phyloP scores from a whole-genome alignment of 2,113 vertebrate species.

The Ochotona curzoniae region DNA sequence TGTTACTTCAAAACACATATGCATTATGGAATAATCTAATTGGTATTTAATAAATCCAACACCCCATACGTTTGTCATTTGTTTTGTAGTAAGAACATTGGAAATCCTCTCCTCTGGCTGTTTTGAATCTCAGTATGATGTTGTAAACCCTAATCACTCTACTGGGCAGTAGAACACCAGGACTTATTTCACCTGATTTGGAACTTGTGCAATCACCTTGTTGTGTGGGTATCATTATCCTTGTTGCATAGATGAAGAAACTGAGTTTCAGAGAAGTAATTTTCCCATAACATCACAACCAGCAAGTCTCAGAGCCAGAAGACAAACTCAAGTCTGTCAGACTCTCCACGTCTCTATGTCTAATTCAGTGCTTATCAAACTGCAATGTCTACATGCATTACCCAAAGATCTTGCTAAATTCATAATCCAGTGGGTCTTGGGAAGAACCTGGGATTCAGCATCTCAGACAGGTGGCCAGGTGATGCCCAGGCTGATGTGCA shows the following conservation, averaged over 20 bases:
- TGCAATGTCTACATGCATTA: background rate
- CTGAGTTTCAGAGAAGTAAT: background rate
- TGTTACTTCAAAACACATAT: background rate
- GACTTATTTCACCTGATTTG: background rate
- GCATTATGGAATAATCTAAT: background rate
- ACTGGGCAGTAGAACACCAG: background rate
- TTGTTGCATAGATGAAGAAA: slow-evolving; percentile 4
- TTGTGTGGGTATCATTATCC: background rate
- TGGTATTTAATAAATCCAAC: background rate
- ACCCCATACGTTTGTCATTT: background rate
- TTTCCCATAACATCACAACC: background rate
- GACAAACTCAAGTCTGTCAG: background rate
- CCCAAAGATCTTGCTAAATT: background rate
- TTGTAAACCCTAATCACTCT: background rate
- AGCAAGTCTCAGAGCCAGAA: background rate
- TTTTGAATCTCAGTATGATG: background rate
- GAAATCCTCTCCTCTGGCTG: background rate
- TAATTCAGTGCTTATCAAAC: background rate
- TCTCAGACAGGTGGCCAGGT: background rate
- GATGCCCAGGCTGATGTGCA: fast-evolving
- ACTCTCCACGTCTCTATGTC: background rate
- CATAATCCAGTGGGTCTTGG: background rate
- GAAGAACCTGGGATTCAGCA: background rate
- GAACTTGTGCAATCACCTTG: background rate
- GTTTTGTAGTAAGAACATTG: background rate